A percentile compares a stretch with the other conserved stretches of the same genome.
Evolutionary conservation across 1,140 invertebrate genomes (phyloP).

Genomic region (Steinernema feltiae): DNA sequence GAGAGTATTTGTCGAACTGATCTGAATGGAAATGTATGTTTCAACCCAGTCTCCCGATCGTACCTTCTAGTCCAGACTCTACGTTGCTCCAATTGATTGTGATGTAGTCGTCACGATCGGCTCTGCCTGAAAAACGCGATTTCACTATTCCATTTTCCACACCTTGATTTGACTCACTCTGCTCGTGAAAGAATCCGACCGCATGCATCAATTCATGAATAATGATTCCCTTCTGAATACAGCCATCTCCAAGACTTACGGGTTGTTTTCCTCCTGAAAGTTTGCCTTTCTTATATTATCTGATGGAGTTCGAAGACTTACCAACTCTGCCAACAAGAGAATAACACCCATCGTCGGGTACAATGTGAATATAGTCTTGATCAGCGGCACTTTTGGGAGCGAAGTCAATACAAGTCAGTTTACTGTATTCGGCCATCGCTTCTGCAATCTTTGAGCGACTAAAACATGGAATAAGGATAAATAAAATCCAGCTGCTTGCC

Average conservation of each 20-base stretch:
- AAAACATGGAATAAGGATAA: conserved; percentile 21
- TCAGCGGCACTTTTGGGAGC: conserved; percentile 44
- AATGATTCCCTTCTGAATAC: conserved; percentile 61
- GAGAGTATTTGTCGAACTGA: conserved; percentile 43
- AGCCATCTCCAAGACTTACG: conserved; percentile 45
- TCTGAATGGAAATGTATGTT: conserved; percentile 25
- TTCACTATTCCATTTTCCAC: conserved; percentile 60
- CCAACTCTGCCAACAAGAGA: conserved; percentile 41
- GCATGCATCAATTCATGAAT: conserved; percentile 67
- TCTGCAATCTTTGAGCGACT: conserved; percentile 46
- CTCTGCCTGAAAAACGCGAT: conserved; percentile 66
- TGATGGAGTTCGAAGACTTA: conserved; percentile 16
- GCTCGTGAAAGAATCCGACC: conserved; percentile 64
- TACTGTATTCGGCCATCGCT: conserved; percentile 41
- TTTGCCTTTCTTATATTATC: background rate
- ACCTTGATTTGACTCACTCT: conserved; percentile 36
- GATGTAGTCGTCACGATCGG: conserved; percentile 66
- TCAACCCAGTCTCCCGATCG: no score
- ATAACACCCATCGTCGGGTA: conserved; percentile 47
- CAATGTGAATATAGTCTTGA: conserved; percentile 44
- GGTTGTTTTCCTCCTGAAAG: conserved; percentile 56
- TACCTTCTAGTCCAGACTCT: conserved; percentile 44
- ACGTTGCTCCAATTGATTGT: conserved; percentile 67
- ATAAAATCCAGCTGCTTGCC: background rate
- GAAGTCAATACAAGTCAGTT: conserved; percentile 44